These are phyloP conservation scores for Hyaena hyaena DNA, from an alignment of 2,113 vertebrate genomes.

Conservation along the genomic window DNA sequence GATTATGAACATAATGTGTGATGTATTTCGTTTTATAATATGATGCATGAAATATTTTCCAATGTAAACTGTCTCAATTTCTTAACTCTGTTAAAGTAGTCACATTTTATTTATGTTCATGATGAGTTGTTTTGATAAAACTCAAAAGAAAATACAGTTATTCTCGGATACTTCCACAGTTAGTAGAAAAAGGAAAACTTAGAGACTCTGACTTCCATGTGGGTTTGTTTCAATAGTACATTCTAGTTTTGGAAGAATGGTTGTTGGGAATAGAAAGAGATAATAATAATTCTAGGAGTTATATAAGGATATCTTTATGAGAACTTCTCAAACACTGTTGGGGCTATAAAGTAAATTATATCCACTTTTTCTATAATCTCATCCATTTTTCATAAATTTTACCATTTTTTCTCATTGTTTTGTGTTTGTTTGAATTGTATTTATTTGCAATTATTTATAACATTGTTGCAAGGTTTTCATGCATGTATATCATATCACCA, in stretches of 20 bases:
- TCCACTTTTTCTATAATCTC: background rate
- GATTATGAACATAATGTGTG: background rate
- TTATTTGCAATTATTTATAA: constrained; percentile 36
- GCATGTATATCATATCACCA: background rate
- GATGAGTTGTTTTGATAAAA: constrained; percentile 55
- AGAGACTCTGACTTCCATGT: background rate
- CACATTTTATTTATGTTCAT: constrained; percentile 43
- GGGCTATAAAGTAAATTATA: background rate
- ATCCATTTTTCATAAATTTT: constrained; percentile 38
- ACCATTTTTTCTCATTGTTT: constrained; percentile 41
- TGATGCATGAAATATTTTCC: constrained; percentile 59
- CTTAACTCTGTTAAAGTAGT: constrained; percentile 49
- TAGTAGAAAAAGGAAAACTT: constrained; percentile 22
- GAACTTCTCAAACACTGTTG: constrained; percentile 16
- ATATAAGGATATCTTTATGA: background rate
- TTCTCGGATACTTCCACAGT: background rate
- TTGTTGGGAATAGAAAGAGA: background rate
- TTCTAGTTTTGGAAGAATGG: constrained; percentile 33
- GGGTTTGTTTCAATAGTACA: background rate
- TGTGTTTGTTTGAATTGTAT: constrained; percentile 55
- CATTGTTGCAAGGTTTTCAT: constrained; percentile 1
- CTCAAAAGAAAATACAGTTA: constrained; percentile 57
- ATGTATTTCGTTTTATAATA: constrained; percentile 35
- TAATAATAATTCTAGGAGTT: constrained; percentile 34
- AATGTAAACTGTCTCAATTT: constrained; percentile 58